Evolutionary conservation across 2,888 invertebrate species (phyloP), one percentile per base, ranked within the genome.

Genomic region (Lasioglossum lativentre): DNA sequence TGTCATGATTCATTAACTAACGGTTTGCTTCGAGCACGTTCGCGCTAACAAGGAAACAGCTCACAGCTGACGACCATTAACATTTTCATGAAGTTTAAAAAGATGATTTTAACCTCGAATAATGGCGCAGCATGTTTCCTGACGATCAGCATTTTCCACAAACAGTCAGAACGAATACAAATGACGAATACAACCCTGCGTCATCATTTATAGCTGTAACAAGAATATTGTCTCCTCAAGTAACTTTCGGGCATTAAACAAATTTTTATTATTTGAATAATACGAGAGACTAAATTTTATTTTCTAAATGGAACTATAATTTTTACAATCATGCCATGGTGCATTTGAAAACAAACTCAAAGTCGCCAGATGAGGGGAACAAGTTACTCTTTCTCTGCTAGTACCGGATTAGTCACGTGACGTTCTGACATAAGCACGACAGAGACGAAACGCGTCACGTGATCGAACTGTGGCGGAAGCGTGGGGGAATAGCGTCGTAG

Each of bases 1-100:
- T 63, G 27, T 63, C 63, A 63, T 0, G 63, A 30, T 63, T 63
- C 63, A 63, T 63, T 68, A 71, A 68, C 68, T 76, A 68, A 76
- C 66, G 68, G 76, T 63, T 30, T 6, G 30, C 30, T 16, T 30
- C 63, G 16, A 30, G 63, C 40, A 42, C 71, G n/a, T 30, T 63
- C 27, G 63, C 63, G 63, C 63, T 63, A 63, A 63, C 63, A 63
- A 63, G 63, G 63, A 63, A 63, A 63, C 63, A 52, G 23, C 30
- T 59, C 56, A 16, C 52, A 56, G 75, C 63, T 63, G 63, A 63
- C 63, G 63, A 63, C 16, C 30, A 16, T 63, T 27, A 14, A 16
- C 27, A 63, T 30, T 27, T 63, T 63, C 30, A 63, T 63, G 16
- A 16, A 63, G 63, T 30, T 30, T 16, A 63, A 63, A 63, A 63